Conservation (phyloP, 2,797 vertebrate genomes). For the Ceryle rudis region DNA sequence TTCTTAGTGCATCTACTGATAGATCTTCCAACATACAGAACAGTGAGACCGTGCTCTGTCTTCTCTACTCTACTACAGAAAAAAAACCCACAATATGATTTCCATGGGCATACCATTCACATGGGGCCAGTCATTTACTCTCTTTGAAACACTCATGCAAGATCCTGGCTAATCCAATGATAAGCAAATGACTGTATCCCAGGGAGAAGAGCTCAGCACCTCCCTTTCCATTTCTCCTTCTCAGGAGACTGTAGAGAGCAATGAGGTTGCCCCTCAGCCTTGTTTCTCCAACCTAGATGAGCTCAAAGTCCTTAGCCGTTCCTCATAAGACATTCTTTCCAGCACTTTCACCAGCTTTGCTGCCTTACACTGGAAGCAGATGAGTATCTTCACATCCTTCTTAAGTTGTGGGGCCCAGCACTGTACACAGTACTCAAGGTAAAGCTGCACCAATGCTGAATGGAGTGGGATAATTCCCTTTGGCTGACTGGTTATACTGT, state of each 20-base stretch:
- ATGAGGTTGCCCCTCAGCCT: background rate
- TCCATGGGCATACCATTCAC: accelerated
- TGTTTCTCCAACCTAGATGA: background rate
- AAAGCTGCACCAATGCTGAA: background rate
- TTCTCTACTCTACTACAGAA: background rate
- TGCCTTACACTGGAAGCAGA: background rate
- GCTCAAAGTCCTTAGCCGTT: background rate
- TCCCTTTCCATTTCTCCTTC: background rate
- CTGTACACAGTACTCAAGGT: background rate
- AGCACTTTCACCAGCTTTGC: background rate
- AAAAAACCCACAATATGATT: background rate
- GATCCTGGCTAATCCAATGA: background rate
- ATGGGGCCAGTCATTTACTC: background rate
- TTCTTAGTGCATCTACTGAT: background rate
- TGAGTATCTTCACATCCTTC: background rate
- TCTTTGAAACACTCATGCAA: background rate
- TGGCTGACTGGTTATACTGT: background rate
- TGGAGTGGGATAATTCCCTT: background rate
- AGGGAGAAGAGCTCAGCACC: background rate
- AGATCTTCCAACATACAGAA: background rate
- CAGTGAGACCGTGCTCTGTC: background rate
- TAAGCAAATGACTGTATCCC: background rate
- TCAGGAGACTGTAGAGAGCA: background rate
- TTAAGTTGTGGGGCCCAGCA: background rate
- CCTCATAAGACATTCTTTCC: background rate